Percentiles rank a stretch among this genome's conserved stretches.
Conservation (phyloP, 2,888 invertebrate species). For the Electrophaes corylata region DNA sequence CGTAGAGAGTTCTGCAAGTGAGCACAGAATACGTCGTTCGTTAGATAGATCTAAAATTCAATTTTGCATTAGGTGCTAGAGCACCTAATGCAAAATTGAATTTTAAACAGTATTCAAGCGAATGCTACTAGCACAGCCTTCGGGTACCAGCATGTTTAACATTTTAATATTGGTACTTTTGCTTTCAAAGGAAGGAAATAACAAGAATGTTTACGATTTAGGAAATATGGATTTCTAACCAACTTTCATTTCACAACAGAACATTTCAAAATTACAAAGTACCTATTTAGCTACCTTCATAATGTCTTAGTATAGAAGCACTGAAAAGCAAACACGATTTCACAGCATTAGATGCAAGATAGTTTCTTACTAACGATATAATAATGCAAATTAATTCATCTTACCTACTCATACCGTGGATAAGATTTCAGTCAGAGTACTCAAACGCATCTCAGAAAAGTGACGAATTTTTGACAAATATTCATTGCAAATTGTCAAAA, state of each 20-base stretch:
- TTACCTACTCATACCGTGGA: too few species aligned
- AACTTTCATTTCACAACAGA: slow-evolving; percentile 20
- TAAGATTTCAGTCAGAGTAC: too few species aligned
- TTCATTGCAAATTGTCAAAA: background rate
- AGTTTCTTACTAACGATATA: background rate
- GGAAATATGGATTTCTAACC: slow-evolving; percentile 22
- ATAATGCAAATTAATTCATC: too few species aligned
- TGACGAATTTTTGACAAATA: too few species aligned
- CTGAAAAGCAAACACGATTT: background rate
- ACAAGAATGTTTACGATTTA: slow-evolving; percentile 25
- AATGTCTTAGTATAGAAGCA: background rate
- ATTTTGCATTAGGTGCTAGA: too few species aligned
- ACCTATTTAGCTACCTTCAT: background rate
- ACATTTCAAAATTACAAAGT: slow-evolving; percentile 7
- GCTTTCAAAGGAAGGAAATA: slow-evolving; percentile 22
- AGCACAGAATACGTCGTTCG: slow-evolving; percentile 19
- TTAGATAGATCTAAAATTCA: too few species aligned
- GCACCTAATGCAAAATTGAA: slow-evolving; percentile 31
- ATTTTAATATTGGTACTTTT: slow-evolving; percentile 28
- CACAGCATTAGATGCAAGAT: background rate
- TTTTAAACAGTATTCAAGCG: slow-evolving; percentile 27
- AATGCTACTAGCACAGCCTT: slow-evolving; percentile 19
- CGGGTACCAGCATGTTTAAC: slow-evolving; percentile 26
- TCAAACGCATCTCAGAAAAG: too few species aligned
- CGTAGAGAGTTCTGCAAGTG: slow-evolving; percentile 40